These are phyloP conservation scores for Sebastes kiyomatsui DNA, from an alignment of 2,797 vertebrate species.

Conservation along the genomic window DNA sequence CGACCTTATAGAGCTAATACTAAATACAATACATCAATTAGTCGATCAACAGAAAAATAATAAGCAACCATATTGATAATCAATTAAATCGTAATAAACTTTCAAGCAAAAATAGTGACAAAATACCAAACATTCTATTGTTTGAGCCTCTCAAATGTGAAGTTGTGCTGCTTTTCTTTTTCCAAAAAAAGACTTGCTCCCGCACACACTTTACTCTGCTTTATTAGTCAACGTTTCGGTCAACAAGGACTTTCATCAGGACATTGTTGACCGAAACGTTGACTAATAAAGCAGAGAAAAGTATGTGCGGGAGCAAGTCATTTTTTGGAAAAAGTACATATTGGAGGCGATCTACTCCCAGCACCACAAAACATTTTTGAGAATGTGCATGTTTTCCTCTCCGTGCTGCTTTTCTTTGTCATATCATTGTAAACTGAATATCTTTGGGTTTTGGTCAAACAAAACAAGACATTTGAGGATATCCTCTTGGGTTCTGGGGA, in stretches of 20 bases:
- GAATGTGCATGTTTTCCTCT: no score
- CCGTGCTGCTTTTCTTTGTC: background rate
- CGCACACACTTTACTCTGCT: no score
- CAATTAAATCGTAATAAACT: fast-evolving
- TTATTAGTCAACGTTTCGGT: no score
- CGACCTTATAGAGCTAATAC: background rate
- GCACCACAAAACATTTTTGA: no score
- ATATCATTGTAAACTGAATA: background rate
- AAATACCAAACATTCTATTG: background rate
- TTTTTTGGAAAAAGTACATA: no score
- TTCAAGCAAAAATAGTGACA: background rate
- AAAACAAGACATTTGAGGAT: background rate
- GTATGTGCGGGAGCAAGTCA: no score
- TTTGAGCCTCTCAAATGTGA: background rate
- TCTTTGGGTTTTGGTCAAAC: background rate
- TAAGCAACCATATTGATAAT: background rate
- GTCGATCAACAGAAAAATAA: background rate
- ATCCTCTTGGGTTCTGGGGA: background rate
- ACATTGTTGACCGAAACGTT: no score
- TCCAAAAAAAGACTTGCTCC: no score
- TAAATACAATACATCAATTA: no score
- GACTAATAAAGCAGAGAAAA: no score
- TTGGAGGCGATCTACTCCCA: no score
- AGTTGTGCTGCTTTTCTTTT: background rate
- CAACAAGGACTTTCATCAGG: no score